Percentiles rank a stretch among this genome's conserved stretches.
Evolutionary conservation across 2,113 vertebrate species (phyloP).

Genomic region (Crotalus viridis): DNA sequence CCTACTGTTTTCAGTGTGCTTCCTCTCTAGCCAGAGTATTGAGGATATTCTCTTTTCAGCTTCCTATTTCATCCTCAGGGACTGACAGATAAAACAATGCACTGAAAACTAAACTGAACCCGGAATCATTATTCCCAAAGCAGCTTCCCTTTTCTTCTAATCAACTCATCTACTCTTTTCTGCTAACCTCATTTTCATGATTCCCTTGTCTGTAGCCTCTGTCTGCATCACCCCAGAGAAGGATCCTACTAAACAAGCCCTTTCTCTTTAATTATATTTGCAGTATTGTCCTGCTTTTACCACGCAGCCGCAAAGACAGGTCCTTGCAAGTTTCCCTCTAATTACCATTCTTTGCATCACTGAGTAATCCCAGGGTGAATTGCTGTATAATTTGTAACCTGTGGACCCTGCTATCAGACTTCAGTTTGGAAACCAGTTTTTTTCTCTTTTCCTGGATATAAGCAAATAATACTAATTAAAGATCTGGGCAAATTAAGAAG

Average conservation of each 20-base stretch:
- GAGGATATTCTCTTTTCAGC: background rate
- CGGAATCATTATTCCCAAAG: background rate
- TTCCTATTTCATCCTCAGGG: background rate
- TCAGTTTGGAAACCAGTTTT: conserved; percentile 9
- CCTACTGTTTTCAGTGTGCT: background rate
- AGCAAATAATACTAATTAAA: background rate
- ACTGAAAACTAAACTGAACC: background rate
- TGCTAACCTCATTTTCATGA: background rate
- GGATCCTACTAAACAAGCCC: conserved; percentile 25
- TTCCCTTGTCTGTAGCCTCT: background rate
- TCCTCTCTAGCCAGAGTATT: background rate
- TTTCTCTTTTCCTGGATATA: background rate
- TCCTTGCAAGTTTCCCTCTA: conserved; percentile 45
- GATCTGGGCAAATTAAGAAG: background rate
- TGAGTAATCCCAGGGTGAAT: conserved; percentile 50
- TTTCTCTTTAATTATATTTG: conserved; percentile 53
- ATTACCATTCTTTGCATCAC: conserved; percentile 55
- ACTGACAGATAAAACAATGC: background rate
- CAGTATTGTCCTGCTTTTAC: conserved; percentile 20
- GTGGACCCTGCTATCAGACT: conserved; percentile 21
- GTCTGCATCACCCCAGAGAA: background rate
- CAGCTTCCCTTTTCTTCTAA: background rate
- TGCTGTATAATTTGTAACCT: conserved; percentile 47
- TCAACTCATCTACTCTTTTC: background rate
- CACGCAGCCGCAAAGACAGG: conserved; percentile 38